Evolutionary conservation across 92 coral and sea anemone genomes (phyloP).

Genomic region (Heliopora coerulea): DNA sequence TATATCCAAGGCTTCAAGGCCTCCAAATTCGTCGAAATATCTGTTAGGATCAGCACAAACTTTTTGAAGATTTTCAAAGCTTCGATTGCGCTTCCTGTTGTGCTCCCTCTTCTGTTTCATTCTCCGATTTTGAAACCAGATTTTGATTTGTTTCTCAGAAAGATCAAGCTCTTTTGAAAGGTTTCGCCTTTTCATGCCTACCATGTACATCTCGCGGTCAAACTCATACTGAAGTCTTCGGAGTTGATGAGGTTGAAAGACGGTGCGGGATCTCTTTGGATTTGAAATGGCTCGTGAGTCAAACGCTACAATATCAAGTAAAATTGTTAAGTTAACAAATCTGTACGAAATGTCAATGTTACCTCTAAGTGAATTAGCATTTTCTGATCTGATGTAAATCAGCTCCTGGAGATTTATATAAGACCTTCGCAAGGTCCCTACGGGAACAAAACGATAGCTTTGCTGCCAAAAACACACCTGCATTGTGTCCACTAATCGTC

Average conservation of each 20-base stretch:
- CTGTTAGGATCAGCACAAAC: not conserved
- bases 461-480: too few species aligned
- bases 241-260: conserved; percentile 33
- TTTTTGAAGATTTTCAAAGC: conserved; percentile 4
- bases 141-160: conserved; percentile 33
- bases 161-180: conserved; percentile 27
- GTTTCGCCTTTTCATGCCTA: conserved; percentile 5
- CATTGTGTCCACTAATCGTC: too few species aligned
- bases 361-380: too few species aligned
- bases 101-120: conserved; percentile 33
- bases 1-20: not conserved
- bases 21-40: not conserved
- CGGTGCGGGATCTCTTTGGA: conserved; percentile 10
- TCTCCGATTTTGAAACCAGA: conserved; percentile 34
- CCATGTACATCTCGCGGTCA: conserved; percentile 31
- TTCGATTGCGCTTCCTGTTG: not conserved
- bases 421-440: too few species aligned
- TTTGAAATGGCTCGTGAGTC: not conserved
- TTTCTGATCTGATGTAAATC: too few species aligned
- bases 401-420: too few species aligned
- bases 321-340: too few species aligned
- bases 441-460: too few species aligned
- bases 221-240: conserved; percentile 30
- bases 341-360: too few species aligned
- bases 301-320: not conserved